Evolutionary conservation across 2,797 vertebrate species (phyloP), one percentile per base, ranked within the genome.

Genomic region (Varecia variegata): DNA sequence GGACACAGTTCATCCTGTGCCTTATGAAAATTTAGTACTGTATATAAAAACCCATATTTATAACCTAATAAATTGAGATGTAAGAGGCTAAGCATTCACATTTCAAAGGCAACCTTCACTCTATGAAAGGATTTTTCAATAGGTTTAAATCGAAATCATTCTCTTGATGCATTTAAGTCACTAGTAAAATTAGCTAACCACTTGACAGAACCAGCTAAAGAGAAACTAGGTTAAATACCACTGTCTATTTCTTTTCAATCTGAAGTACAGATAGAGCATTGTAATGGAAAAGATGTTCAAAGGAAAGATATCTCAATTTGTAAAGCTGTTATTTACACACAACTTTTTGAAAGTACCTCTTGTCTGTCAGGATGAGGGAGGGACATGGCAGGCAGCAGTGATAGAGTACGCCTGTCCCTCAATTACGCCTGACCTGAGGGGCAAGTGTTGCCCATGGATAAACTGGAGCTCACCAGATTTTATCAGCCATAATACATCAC

Each of bases 41-140:
- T 25, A 27, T 21, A 45, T 62, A 25, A 85, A 96, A 94, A 79
- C 30, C 15, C 40, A 15, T 85, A 47, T 74, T 92, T 79, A 68
- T 68, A 96, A 54, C 7, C 52, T 58, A 74, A 40, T 32, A 74
- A 38, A 73, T 17, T 88, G 60, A 95, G 12, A 62, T 73, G n/a
- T 27, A 23, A n/a, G n/a, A 87, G 67, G 40, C 45, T 50, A 58
- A 21, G 25, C 23, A 52, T 32, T 88, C 67, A 40, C 56, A 73
- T 79, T 91, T 87, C 58, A 92, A 92, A 90, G 70, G 30, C 50
- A 96, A 47, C 2, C 40, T 50, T 86, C n/a, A 81, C n/a, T 84
- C 58, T 65, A 21, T 81, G 25, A 56, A 71, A 62, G 30, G 45
- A 54, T 73, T 56, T 73, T 88, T 52, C 40, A 71, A 23, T 54